Percentiles rank a stretch among this genome's conserved stretches.
phyloP scores from a whole-genome alignment of 64 coral and sea anemone species.

The Stichodactyla mertensii region DNA sequence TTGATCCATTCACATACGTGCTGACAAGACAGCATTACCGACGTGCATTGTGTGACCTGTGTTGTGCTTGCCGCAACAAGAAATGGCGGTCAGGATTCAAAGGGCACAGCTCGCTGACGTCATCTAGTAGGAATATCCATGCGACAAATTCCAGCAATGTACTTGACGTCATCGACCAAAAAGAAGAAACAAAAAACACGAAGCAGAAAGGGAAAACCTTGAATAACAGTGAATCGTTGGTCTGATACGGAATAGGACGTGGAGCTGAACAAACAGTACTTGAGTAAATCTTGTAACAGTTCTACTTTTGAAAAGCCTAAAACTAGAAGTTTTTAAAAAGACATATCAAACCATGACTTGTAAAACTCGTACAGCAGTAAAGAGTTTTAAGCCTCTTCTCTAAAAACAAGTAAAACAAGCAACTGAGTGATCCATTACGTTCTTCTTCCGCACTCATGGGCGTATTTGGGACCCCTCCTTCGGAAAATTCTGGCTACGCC shows the following conservation, averaged over 20 bases:
- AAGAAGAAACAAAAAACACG: neutral
- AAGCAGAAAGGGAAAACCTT: neutral
- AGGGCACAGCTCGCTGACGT: conserved; percentile 17
- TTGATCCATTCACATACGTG: conserved; percentile 26
- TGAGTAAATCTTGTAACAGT: neutral
- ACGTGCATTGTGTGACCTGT: neutral
- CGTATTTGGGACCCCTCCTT: too few relatives aligned
- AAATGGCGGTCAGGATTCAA: neutral
- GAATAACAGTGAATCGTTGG: neutral
- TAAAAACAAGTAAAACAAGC: too few relatives aligned
- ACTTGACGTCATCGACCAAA: neutral
- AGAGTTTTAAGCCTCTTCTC: too few relatives aligned
- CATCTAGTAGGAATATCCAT: conserved; percentile 3
- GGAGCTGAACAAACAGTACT: neutral
- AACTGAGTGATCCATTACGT: too few relatives aligned
- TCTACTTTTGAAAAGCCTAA: too few relatives aligned
- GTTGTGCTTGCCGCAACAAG: neutral
- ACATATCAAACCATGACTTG: too few relatives aligned
- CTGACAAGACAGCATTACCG: conserved; percentile 19
- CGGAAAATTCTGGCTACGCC: too few relatives aligned
- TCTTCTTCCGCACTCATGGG: too few relatives aligned
- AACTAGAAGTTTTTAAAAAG: too few relatives aligned
- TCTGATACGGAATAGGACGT: neutral
- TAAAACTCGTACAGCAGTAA: too few relatives aligned
- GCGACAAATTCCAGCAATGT: neutral